Evolutionary conservation across 2,888 invertebrate species (phyloP).

Genomic region (Cheilosia scutellata): DNA sequence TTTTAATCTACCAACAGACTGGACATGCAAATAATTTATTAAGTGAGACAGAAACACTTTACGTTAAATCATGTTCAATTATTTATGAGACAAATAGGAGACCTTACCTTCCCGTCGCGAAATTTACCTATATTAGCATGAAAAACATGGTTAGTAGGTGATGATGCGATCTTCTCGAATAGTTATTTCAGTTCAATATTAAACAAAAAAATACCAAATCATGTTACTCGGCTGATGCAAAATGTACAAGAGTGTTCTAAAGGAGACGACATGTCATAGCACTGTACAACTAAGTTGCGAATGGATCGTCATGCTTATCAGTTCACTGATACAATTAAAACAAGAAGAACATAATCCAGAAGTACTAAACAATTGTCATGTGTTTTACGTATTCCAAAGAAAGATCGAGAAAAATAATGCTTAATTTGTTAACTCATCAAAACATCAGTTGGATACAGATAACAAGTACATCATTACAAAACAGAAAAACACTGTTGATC

Average conservation of each 20-base stretch:
- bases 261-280: too few relatives aligned
- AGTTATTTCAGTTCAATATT: constrained; percentile 6
- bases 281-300: too few relatives aligned
- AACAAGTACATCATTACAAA: too few relatives aligned
- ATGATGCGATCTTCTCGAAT: not conserved
- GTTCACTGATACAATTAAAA: constrained; percentile 1
- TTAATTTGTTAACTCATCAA: not conserved
- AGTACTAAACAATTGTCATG: not conserved
- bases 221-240: constrained; percentile 7
- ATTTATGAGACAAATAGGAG: constrained; percentile 20
- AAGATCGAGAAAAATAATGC: not conserved
- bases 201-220: not conserved
- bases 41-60: constrained; percentile 28
- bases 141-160: not conserved
- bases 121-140: constrained; percentile 21
- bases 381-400: not conserved
- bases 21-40: constrained; percentile 15
- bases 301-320: not conserved
- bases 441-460: not conserved
- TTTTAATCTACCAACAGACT: not conserved
- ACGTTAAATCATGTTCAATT: constrained; percentile 32
- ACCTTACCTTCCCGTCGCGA: constrained; percentile 28
- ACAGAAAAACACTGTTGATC: too few relatives aligned
- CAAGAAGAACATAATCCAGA: not conserved
- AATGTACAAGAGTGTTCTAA: not conserved